Evolutionary conservation across 2,797 vertebrate species (phyloP).

Genomic region (Leptoclinus maculatus): DNA sequence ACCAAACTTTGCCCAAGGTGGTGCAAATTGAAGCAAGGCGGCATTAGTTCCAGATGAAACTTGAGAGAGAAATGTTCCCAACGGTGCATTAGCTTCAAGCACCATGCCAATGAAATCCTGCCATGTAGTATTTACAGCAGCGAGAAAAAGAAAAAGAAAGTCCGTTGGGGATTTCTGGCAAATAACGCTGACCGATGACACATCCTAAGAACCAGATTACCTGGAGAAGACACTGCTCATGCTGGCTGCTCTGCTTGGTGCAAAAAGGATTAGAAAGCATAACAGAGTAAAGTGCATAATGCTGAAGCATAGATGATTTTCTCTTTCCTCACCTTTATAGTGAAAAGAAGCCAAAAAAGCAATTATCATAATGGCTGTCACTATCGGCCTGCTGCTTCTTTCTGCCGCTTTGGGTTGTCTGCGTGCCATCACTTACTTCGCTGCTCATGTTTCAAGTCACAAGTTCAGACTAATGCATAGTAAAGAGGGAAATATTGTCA

Average conservation of each 20-base stretch:
- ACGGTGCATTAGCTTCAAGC: conserved; percentile 46
- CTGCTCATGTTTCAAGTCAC: conserved; percentile 33
- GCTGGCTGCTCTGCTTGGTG: conserved; percentile 10
- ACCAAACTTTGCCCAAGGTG: conserved; percentile 56
- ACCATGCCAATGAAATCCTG: conserved; percentile 45
- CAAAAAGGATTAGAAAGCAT: conserved; percentile 43
- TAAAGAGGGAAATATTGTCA: conserved; percentile 20
- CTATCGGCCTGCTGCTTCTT: conserved; percentile 27
- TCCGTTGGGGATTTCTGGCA: conserved; percentile 39
- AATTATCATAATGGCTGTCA: conserved; percentile 47
- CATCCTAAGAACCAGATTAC: conserved; percentile 34
- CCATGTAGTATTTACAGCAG: conserved; percentile 53
- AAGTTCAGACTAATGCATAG: conserved; percentile 35
- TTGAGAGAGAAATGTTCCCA: conserved; percentile 53
- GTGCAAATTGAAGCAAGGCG: conserved; percentile 52
- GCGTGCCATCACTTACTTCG: conserved; percentile 8
- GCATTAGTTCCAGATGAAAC: conserved; percentile 60
- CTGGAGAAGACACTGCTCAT: conserved; percentile 29
- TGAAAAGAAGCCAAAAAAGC: conserved; percentile 29
- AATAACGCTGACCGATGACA: conserved; percentile 58
- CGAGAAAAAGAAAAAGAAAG: conserved; percentile 29
- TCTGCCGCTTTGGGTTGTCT: conserved; percentile 27
- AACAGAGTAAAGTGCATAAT: conserved; percentile 7
- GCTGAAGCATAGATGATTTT: conserved; percentile 13
- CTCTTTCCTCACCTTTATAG: conserved; percentile 36